Evolutionary conservation across 2,888 invertebrate genomes (phyloP), one percentile per base, ranked within the genome.

Genomic region (Drosophila mimetica): DNA sequence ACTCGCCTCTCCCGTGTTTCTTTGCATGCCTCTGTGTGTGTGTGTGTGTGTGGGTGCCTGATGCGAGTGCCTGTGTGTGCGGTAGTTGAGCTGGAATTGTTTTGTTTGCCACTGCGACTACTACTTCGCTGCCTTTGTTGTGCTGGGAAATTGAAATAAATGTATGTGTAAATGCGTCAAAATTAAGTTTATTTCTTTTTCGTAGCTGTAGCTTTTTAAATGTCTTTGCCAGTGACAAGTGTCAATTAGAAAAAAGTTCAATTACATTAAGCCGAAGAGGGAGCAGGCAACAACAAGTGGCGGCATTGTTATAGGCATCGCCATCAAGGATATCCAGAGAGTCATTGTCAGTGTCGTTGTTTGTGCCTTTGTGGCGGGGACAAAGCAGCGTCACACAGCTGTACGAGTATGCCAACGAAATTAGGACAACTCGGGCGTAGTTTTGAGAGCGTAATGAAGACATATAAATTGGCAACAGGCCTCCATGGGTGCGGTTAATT

Each of bases 101-200:
- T 74, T 14, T 60, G 70, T 25, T 53, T 74, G 72, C 55, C 47
- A 34, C 41, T 54, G 36, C 59, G 47, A 46, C 46, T 57, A 46
- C 46, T 57, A 46, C 46, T 63, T 50, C 36, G 34, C 51, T 59
- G 52, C 72, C 63, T 51, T 85, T 79, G 72, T 80, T 76, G 75
- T 58, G 60, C 52, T 60, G 67, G 79, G 79, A 86, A 89, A 89
- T 89, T 89, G 89, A 89, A 86, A 89, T 89, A 87, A 89, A 87
- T 89, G 85, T 88, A 73, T 79, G 84, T 89, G 90, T 89, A 86
- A 89, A 89, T 90, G 89, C 84, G 89, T 89, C 88, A 79, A 86
- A 90, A 89, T 88, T 87, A 89, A 85, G 88, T 86, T 59, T 70
- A 64, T 70, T 70, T 51, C 67, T 54, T 67, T 51, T 51, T 46